Base-by-base conservation (phyloP, 2,113 vertebrate species). In the Galeopterus variegatus region DNA sequence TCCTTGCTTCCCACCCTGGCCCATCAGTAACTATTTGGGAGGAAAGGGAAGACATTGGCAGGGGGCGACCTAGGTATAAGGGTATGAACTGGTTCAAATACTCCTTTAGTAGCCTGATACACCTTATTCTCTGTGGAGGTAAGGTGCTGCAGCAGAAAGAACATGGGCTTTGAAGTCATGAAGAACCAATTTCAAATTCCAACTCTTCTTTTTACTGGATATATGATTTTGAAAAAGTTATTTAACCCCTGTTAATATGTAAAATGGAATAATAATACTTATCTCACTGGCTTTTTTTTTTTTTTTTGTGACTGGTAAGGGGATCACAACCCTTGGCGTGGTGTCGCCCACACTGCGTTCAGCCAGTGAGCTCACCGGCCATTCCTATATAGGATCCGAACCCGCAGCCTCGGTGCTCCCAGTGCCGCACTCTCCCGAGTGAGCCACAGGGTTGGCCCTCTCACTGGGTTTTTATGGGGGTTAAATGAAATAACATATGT, bases 131-230 rank as follows among this genome's bases (percentile, higher is more conserved):
- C 70, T 75, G 26, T 90, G 81, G 65, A 90, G 50, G 33, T 28
- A 76, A 19, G 14, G 11, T 54, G 26, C 18, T 62, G 0, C 2
- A 21, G 33, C 60, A 73, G 70, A 72, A 79, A 92, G 73, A 86
- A 70, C 19, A 52, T 4, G 48, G 64, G 33, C 33, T 88, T 88
- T 73, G 72, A 70, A 92, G 70, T 64, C 72, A 90, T 4, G 3
- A 64, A 87, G 94, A 90, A n/a, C 54, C 56, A n/a, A 77, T 50
- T 93, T 88, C 23, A 87, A 64, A 76, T 92, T 87, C 72, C 52
- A 88, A 3, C n/a, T 85, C 48, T 82, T 93, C 8, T 88, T 90
- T 93, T 93, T 95, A 84, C 13, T 88, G 83, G 60, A 41, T 80
- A 21, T 48, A 19, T 85, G 24, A 86, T 69, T 60, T 70, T 64